Evolutionary conservation across 1,140 invertebrate species (phyloP), one percentile per base, ranked within the genome.

Genomic region (Hyposmocoma kahamanoa): DNA sequence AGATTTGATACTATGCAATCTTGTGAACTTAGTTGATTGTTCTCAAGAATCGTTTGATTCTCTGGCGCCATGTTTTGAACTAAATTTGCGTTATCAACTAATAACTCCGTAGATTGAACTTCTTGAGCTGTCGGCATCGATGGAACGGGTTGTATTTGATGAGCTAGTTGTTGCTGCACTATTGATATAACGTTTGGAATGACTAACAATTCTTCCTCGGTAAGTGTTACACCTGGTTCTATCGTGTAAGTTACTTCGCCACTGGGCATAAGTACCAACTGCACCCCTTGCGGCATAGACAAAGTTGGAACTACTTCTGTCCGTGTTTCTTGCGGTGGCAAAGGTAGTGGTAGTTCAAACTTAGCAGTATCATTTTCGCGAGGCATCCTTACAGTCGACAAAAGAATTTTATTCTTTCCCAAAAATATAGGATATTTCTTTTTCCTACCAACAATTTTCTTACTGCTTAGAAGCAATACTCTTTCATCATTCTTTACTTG

Each of bases 331-430:
- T n/a, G 15, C 10, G 32, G 32, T 15, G 15, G 32, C 15, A 36
- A 17, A 3, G n/a, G 32, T 2, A 17, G 15, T 36, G 32, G 15
- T n/a, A 36, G 5, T 15, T 26, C 1, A 17, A n/a, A 6, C 11
- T 36, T 4, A 30, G 18, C 15, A 17, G 2, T 39, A 34, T 41
- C 15, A 44, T 53, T n/a, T 44, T 9, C 9, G 15, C 3, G 59
- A n/a, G n/a, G 56, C 30, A 62, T 48, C 21, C 48, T 57, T 1
- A 55, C 42, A 20, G 52, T 58, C 9, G 64, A 61, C 19, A 71
- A 21, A 26, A 71, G 49, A 49, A 71, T 65, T 58, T 62, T 62
- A 50, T 65, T 59, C 22, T 56, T 58, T 1, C 63, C 67, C 15
- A 70, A 56, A 52, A 36, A 61, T 53, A 69, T 59, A 20, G 62